phyloP scores from a whole-genome alignment of 2,113 vertebrate species.

The Apteryx owenii region DNA sequence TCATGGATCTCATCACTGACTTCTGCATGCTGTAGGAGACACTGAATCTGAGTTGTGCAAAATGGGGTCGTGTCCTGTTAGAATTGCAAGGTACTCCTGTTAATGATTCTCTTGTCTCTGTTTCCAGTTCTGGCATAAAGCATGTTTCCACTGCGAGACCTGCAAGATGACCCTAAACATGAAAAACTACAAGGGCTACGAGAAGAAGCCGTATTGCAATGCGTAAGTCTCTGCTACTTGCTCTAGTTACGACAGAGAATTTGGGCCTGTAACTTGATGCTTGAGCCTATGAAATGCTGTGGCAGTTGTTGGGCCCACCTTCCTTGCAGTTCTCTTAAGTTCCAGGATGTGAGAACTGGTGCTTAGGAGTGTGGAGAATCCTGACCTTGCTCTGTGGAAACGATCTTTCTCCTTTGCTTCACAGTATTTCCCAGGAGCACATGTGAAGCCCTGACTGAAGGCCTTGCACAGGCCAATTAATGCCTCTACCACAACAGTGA shows the following conservation, averaged over 20 bases:
- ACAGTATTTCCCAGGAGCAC: neutral
- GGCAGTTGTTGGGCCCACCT: neutral
- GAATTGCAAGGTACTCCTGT: rapidly evolving
- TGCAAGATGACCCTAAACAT: slow-evolving; percentile 89
- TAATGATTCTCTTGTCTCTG: neutral
- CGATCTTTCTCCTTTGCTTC: neutral
- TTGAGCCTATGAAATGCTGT: neutral
- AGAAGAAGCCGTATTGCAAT: slow-evolving; percentile 87
- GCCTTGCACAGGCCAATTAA: neutral
- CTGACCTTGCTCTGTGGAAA: neutral
- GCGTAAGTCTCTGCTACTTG: slow-evolving; percentile 75
- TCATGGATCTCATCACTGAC: rapidly evolving
- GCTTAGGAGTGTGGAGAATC: rapidly evolving
- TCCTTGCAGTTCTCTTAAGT: neutral
- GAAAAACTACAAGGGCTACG: slow-evolving; percentile 89
- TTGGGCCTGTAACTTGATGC: neutral
- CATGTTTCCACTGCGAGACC: slow-evolving; percentile 85
- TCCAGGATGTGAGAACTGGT: neutral
- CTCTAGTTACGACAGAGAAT: neutral
- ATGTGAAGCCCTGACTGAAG: neutral
- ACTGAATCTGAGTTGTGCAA: neutral
- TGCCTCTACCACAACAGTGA: too few relatives aligned
- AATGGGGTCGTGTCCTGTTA: neutral
- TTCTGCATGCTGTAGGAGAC: neutral
- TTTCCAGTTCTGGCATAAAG: slow-evolving; percentile 84